Base-by-base conservation (phyloP, 2,888 invertebrate species). In the Saturnia pavonia region DNA sequence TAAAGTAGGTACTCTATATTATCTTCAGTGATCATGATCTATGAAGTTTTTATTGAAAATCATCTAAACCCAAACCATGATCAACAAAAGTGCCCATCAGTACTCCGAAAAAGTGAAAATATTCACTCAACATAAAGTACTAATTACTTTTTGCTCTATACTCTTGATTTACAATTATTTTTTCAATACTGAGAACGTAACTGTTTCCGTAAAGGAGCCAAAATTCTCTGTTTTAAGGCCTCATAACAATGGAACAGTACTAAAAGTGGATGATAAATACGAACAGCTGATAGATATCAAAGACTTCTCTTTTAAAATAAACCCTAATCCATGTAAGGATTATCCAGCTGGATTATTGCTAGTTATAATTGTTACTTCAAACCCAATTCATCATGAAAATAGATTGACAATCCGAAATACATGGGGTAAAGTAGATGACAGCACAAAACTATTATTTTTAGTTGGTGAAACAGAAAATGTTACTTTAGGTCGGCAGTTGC, bases 371-470 rank as follows among this genome's bases (percentile, higher is more conserved):
- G 92, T 96, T 4, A 95, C 96, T 78, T 96, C 97, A 0, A 96
- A 96, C 0, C 96, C 97, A 0, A 84, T 78, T 8, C 96, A 97
- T 83, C 85, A 88, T 34, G 94, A 94, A 25, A 96, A 96, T 74
- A 94, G 97, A n/a, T 90, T 90, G 69, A 85, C 95, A 0, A 97
- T 97, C 70, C 92, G 97, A 7, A 94, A 95, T 71, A 97, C 97
- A 0, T 97, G 97, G 97, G 97, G 96, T 0, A 91, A 91, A 19
- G 86, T 91, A 0, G 86, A 88, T 0, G 94, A 94, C 14, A 88
- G 92, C 0, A 88, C 96, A 0, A 94, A 95, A 78, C 84, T 97
- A 0, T 87, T 96, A 9, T 97, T 97, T 84, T 89, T 97, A 72
- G 80, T 97, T 11, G 97, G 97, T 40, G 82, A 87, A 0, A 70